A percentile compares a stretch with the other conserved stretches of the same genome.
Conservation (phyloP, 2,888 invertebrate species). For the Eupelmus urozonus region DNA sequence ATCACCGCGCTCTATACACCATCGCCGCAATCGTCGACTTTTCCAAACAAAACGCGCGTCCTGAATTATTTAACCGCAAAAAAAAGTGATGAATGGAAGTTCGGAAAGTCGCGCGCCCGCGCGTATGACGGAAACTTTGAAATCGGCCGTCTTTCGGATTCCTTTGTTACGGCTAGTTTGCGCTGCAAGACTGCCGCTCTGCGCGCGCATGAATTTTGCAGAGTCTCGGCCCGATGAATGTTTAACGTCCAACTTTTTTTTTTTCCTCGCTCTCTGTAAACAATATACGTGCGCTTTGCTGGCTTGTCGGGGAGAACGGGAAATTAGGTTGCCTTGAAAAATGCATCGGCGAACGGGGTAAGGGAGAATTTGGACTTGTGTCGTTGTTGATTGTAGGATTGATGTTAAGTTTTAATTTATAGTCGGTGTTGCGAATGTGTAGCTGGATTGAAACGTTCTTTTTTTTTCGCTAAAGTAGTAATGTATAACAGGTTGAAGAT, state of each 20-base stretch:
- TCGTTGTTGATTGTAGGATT: no score
- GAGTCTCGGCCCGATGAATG: not conserved
- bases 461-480: no score
- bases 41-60: no score
- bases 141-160: no score
- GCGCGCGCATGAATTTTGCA: constrained; percentile 2
- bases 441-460: no score
- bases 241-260: not conserved
- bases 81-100: no score
- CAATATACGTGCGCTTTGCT: not conserved
- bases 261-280: not conserved
- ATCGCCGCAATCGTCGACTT: not conserved
- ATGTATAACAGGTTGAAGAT: no score
- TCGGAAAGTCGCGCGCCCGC: not conserved
- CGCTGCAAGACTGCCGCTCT: not conserved
- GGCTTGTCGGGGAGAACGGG: not conserved
- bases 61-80: no score
- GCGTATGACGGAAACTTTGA: not conserved
- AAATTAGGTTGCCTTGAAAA: constrained; percentile 14
- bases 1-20: not conserved
- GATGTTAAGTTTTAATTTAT: no score
- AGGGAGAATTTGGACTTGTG: no score
- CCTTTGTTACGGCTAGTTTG: not conserved
- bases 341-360: not conserved
- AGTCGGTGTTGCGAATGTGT: no score